Base-by-base conservation (phyloP, 1,140 invertebrate species). In the Pseudomyrmex sp. region DNA sequence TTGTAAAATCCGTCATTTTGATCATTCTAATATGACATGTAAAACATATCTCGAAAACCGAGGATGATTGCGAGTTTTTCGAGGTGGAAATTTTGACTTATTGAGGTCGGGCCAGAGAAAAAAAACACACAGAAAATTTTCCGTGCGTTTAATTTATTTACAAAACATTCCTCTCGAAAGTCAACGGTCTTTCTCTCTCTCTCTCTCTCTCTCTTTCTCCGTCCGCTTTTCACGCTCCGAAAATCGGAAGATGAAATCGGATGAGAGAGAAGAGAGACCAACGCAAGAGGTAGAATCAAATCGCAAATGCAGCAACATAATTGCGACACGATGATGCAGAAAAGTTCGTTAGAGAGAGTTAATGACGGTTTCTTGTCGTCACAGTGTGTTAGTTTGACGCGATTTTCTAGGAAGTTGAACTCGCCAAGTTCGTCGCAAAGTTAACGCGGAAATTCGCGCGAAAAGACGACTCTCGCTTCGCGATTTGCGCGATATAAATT, bases 331-430 rank as follows among this genome's bases (percentile, higher is more conserved):
- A 65, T 20, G 26, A 1, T 35, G 48, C 59, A 35, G 15, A 76
- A 76, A 48, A 65, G 59, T 76, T 65, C 59, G 61, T 76, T 65
- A 54, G 23, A 35, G 23, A 76, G 18, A 26, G 70, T 73, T 74
- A 74, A 74, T 46, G 58, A 74, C 58, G 44, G 12, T 44, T 74
- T 9, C 61, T 76, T 65, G 74, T 76, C 61, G 65, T 35, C 35
- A 44, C 65, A 76, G 74, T 48, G 48, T 65, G 35, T 35, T 35
- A 35, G 35, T 76, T 26, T 18, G 23, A 61, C 48, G 61, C 61
- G 54, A 35, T 76, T 54, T 54, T 44, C 59, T 56, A n/a, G 18
- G 35, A 44, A 35, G 13, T 20, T 35, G 35, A 0, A 15, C 70
- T 48, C 44, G 44, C 8, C 5, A 46, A 59, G 56, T 59, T 59